Evolutionary conservation across 2,888 invertebrate genomes (phyloP).

Genomic region (Lacanobia oleracea): DNA sequence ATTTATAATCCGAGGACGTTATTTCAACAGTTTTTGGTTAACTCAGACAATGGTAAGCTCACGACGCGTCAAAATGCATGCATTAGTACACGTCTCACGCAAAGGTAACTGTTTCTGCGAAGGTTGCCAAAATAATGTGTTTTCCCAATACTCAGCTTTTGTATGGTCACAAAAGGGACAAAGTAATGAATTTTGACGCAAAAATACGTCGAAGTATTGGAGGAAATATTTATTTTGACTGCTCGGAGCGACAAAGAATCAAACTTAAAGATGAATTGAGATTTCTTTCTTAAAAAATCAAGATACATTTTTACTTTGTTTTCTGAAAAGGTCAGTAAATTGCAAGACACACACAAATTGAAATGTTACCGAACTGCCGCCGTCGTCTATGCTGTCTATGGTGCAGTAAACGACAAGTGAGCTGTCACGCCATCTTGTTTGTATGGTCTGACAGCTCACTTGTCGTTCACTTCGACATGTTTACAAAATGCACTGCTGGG

Average conservation of each 20-base stretch:
- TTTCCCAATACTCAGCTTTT: slow-evolving; percentile 24
- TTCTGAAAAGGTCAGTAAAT: background rate
- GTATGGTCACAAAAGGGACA: slow-evolving; percentile 22
- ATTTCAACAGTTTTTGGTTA: background rate
- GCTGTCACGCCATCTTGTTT: no score
- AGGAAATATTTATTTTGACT: background rate
- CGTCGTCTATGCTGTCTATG: no score
- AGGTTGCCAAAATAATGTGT: slow-evolving; percentile 31
- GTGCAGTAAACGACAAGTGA: no score
- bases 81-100: slow-evolving; percentile 36
- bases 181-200: slow-evolving; percentile 24
- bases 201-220: background rate
- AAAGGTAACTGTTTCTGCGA: slow-evolving; percentile 20
- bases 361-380: background rate
- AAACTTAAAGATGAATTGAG: background rate
- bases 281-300: slow-evolving; percentile 10
- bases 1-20: background rate
- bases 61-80: slow-evolving; percentile 20
- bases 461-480: no score
- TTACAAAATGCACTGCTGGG: no score
- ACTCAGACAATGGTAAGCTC: slow-evolving; percentile 19
- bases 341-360: background rate
- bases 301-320: background rate
- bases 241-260: slow-evolving; percentile 7
- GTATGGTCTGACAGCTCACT: no score